phyloP scores from a whole-genome alignment of 2,888 invertebrate genomes.

The Hypolimnas misippus region DNA sequence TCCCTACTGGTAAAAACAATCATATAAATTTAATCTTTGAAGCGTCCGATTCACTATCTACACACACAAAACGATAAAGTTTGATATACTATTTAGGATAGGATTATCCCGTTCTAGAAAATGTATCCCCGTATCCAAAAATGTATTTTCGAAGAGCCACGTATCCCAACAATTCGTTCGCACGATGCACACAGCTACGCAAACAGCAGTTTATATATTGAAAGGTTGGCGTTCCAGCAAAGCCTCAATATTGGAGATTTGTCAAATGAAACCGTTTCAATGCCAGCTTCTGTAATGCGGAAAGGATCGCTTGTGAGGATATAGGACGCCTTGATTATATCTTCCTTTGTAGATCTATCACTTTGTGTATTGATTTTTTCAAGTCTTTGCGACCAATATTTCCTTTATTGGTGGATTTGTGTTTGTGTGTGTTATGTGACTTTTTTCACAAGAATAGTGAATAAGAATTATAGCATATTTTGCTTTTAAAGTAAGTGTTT shows the following conservation, averaged over 20 bases:
- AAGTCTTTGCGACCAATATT: background rate
- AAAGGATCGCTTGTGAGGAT: conserved; percentile 14
- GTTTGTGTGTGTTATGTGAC: too few species aligned
- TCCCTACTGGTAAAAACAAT: too few species aligned
- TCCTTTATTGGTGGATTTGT: background rate
- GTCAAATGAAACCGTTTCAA: conserved; percentile 27
- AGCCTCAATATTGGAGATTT: conserved; percentile 38
- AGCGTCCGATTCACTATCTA: too few species aligned
- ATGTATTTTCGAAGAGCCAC: background rate
- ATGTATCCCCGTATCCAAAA: background rate
- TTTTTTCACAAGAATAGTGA: too few species aligned
- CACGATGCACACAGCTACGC: background rate
- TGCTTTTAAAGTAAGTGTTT: too few species aligned
- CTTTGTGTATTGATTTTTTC: background rate
- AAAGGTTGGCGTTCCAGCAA: conserved; percentile 20
- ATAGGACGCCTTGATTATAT: conserved; percentile 4
- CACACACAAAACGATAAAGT: too few species aligned
- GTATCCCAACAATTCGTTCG: background rate
- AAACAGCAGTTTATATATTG: background rate
- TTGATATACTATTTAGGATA: too few species aligned
- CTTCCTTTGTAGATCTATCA: conserved; percentile 6
- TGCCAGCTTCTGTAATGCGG: conserved; percentile 22
- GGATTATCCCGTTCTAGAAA: background rate
- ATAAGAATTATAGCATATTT: too few species aligned
- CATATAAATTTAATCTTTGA: too few species aligned